These are phyloP conservation scores for Ophiothrix spiculata DNA, from an alignment of 35 echinoderm and acorn worm genomes.

Conservation along the genomic window DNA sequence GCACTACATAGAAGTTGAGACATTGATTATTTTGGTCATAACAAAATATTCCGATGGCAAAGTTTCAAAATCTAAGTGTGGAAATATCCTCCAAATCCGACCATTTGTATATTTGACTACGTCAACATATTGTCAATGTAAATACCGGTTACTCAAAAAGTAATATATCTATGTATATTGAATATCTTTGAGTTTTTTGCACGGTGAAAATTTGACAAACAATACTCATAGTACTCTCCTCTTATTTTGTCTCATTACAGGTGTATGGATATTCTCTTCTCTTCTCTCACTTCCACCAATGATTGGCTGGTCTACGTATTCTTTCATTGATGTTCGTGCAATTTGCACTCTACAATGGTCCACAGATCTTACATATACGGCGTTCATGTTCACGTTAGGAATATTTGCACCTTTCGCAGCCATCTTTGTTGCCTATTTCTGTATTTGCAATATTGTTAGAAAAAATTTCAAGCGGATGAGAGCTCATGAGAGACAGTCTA, in stretches of 20 bases:
- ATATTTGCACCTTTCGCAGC: slow-evolving; percentile 64
- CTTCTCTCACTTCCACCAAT: slow-evolving; percentile 63
- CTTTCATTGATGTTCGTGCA: slow-evolving; percentile 54
- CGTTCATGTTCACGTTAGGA: slow-evolving; percentile 72
- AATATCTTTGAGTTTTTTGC: too few species aligned
- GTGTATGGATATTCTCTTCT: slow-evolving; percentile 69
- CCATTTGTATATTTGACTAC: too few species aligned
- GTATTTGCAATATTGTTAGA: slow-evolving; percentile 64
- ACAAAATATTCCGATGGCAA: too few species aligned
- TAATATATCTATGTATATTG: too few species aligned
- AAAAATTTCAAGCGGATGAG: slow-evolving; percentile 69
- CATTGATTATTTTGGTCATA: too few species aligned
- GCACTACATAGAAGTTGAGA: too few species aligned
- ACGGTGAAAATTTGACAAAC: neutral
- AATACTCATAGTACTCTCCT: neutral
- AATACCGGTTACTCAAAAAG: too few species aligned
- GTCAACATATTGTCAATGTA: too few species aligned
- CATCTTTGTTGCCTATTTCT: slow-evolving; percentile 62
- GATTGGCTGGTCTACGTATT: slow-evolving; percentile 85
- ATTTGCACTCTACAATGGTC: slow-evolving; percentile 89
- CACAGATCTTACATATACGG: slow-evolving; percentile 72
- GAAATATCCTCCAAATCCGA: too few species aligned
- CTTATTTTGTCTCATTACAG: slow-evolving; percentile 50
- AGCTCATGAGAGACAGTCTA: slow-evolving; percentile 31
- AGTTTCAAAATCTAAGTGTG: too few species aligned